Evolutionary conservation across 2,888 invertebrate species (phyloP).

Genomic region (Linnaemya tessellans): DNA sequence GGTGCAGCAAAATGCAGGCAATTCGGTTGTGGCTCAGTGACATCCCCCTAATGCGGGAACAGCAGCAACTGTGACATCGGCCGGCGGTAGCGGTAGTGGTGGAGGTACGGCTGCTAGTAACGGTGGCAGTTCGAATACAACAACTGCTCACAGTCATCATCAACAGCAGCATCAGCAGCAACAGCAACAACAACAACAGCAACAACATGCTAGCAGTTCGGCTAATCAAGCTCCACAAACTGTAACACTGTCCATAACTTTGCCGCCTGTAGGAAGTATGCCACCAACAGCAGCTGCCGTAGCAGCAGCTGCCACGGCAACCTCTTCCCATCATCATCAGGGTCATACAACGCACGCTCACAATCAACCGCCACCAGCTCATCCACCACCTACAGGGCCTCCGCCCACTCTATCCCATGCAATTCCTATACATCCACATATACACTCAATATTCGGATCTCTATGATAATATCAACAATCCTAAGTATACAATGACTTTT

Average conservation of each 20-base stretch:
- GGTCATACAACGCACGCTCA: conserved; percentile 70
- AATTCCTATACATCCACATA: conserved; percentile 82
- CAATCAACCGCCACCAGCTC: conserved; percentile 72
- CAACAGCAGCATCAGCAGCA: conserved; percentile 75
- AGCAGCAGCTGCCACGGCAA: conserved; percentile 75
- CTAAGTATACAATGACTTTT: conserved; percentile 73
- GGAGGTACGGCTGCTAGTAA: conserved; percentile 63
- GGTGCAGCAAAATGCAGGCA: conserved; percentile 82
- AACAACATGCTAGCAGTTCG: conserved; percentile 69
- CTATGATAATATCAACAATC: conserved; percentile 83
- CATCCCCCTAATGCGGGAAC: conserved; percentile 82
- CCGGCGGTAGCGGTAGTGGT: conserved; percentile 70
- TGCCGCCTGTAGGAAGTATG: conserved; percentile 79
- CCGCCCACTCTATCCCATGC: conserved; percentile 81
- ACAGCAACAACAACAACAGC: conserved; percentile 74
- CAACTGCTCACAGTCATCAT: conserved; percentile 73
- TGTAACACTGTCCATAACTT: conserved; percentile 81
- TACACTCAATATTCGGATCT: conserved; percentile 84
- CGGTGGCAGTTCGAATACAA: conserved; percentile 76
- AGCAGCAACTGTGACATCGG: conserved; percentile 76
- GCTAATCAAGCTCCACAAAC: conserved; percentile 78
- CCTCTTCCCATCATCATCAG: conserved; percentile 74
- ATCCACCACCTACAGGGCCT: conserved; percentile 76
- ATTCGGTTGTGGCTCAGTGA: conserved; percentile 83
- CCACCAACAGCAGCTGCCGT: conserved; percentile 78